Conservation (phyloP, 2,113 vertebrate genomes). For the Melanerpes formicivorus region DNA sequence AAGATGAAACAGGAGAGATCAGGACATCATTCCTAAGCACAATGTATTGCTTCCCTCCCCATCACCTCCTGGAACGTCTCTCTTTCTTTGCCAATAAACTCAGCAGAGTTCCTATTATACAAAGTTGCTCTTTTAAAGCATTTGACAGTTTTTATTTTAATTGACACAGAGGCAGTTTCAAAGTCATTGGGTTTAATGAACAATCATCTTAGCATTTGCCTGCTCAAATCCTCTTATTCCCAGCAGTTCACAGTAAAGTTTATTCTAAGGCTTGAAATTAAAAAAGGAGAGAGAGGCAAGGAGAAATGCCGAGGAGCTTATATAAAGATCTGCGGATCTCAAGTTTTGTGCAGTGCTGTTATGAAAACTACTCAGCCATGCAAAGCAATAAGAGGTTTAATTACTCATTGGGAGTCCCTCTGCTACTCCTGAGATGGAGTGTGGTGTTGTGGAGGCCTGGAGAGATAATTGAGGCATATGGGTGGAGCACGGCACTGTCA, state of each 20-base stretch:
- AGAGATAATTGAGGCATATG: constrained; percentile 67
- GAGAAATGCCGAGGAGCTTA: constrained; percentile 50
- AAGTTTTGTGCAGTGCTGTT: constrained; percentile 41
- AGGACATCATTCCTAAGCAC: neutral
- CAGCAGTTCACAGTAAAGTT: constrained; percentile 56
- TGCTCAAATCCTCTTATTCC: constrained; percentile 36
- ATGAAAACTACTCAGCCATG: constrained; percentile 54
- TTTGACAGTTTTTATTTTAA: constrained; percentile 71
- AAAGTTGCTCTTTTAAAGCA: constrained; percentile 47
- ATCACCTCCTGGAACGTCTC: neutral
- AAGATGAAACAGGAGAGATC: neutral
- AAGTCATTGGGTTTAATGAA: constrained; percentile 62
- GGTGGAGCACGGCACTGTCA: constrained; percentile 8
- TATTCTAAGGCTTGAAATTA: constrained; percentile 58
- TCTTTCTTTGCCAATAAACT: constrained; percentile 42
- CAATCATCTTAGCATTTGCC: constrained; percentile 64
- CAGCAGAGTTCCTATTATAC: constrained; percentile 50
- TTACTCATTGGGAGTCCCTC: constrained; percentile 31
- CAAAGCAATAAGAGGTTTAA: constrained; percentile 49
- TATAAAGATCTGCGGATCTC: constrained; percentile 48
- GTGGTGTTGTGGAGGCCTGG: constrained; percentile 55
- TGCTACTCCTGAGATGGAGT: constrained; percentile 31
- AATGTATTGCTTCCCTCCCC: neutral
- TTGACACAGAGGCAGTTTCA: constrained; percentile 59
- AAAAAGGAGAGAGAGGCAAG: constrained; percentile 62